phyloP scores from a whole-genome alignment of 2,888 invertebrate genomes.

The Syrista parreyssii region DNA sequence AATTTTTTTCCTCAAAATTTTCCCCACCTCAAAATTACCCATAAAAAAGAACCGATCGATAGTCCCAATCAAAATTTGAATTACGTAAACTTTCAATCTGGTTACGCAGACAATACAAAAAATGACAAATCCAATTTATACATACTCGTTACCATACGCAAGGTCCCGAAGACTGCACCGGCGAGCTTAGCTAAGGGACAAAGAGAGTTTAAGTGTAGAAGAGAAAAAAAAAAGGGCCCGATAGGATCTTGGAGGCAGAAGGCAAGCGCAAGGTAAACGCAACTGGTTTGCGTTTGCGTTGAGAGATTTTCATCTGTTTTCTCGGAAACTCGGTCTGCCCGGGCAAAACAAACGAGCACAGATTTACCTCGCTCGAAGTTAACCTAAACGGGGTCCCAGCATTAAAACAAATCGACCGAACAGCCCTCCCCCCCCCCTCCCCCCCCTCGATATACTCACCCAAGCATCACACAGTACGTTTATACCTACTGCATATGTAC shows the following conservation, averaged over 20 bases:
- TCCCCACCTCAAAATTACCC: too few relatives aligned
- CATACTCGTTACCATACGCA: not conserved
- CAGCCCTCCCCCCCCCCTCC: conserved; percentile 16
- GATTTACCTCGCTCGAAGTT: too few relatives aligned
- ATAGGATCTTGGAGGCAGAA: conserved; percentile 46
- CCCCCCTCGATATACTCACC: conserved; percentile 34
- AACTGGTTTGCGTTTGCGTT: conserved; percentile 56
- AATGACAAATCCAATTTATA: too few relatives aligned
- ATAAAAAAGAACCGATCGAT: too few relatives aligned
- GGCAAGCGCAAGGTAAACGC: conserved; percentile 33
- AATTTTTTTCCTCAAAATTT: too few relatives aligned
- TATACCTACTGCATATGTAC: conserved; percentile 10
- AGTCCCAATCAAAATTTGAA: too few relatives aligned
- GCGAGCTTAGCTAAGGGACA: not conserved
- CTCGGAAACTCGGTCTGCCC: conserved; percentile 50
- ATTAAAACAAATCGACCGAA: conserved; percentile 39
- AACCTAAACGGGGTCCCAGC: conserved; percentile 25
- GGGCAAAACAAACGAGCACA: conserved; percentile 46
- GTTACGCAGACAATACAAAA: too few relatives aligned
- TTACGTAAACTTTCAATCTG: too few relatives aligned
- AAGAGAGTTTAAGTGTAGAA: too few relatives aligned
- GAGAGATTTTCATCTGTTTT: conserved; percentile 62
- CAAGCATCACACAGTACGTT: conserved; percentile 24
- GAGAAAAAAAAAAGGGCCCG: conserved; percentile 20
- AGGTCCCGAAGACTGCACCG: not conserved